Evolutionary conservation across 2,797 vertebrate species (phyloP), one percentile per base, ranked within the genome.

Genomic region (Echeneis naucrates): DNA sequence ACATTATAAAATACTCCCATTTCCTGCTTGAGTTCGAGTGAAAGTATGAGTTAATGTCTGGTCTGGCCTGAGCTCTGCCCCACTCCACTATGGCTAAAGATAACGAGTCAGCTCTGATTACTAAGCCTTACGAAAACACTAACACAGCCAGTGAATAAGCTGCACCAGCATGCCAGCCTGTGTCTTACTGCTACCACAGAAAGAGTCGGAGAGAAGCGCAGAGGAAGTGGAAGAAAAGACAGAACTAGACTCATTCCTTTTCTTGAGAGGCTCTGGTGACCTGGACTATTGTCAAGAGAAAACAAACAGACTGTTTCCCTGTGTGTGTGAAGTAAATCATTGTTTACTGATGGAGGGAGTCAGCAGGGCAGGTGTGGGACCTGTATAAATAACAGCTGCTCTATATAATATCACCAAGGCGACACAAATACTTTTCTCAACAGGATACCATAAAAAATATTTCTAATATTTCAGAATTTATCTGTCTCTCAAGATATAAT

Each of bases 41-140:
- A 90, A 90, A 92, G 92, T 92, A 89, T 89, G 90, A 93, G 87
- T 89, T 89, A 86, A 90, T 64, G 87, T 90, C 92, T 93, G 81
- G 88, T 66, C 83, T 84, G 85, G 85, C 72, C 84, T 4, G 74
- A 57, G 82, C 82, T 59, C 61, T 44, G 65, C 66, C 76, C 73
- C 26, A 86, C 72, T 72, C 70, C 9, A 72, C 73, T 81, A 71
- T n/a, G 74, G 81, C 80, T 88, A 68, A 81, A 91, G 89, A 92
- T 91, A 92, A 90, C 81, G 81, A 85, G 83, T 77, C 75, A n/a
- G 82, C 75, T 91, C 80, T 83, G 60, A 84, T 91, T 91, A 89
- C 92, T 89, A 87, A 92, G 84, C 80, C 79, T 81, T 75, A 77
- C 81, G 77, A 82, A 86, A 82, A 87, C 80, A 84, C 66, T 35